Evolutionary conservation across 2,888 invertebrate genomes (phyloP).

Genomic region (Eristalis intricaria): DNA sequence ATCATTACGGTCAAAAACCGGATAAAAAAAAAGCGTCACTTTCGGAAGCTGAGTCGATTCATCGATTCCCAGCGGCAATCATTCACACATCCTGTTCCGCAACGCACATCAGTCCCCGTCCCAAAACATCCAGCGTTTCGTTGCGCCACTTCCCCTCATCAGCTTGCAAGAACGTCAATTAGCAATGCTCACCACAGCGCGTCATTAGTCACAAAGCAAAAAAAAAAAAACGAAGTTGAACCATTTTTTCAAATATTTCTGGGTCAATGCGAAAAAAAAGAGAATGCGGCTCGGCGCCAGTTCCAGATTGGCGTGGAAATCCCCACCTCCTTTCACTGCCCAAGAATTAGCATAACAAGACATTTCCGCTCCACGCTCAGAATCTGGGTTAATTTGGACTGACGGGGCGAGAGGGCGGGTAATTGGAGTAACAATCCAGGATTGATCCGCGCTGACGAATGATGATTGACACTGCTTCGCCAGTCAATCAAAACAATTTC

Average conservation of each 20-base stretch:
- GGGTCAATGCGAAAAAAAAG: background rate
- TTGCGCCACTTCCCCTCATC: background rate
- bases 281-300: background rate
- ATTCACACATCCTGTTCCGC: background rate
- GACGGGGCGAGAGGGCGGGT: background rate
- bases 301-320: background rate
- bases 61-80: background rate
- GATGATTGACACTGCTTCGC: slow-evolving; percentile 55
- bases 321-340: background rate
- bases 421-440: slow-evolving; percentile 53
- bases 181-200: background rate
- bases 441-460: slow-evolving; percentile 21
- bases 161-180: background rate
- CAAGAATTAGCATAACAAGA: background rate
- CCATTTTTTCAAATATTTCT: background rate
- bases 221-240: background rate
- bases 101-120: no score
- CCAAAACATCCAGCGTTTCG: background rate
- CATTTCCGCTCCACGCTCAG: background rate
- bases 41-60: background rate
- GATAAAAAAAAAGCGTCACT: background rate
- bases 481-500: slow-evolving; percentile 30
- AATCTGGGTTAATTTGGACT: slow-evolving; percentile 59
- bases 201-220: background rate
- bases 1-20: no score